Percentiles rank a stretch among this genome's conserved stretches.
Evolutionary conservation across 2,113 vertebrate genomes (phyloP).

Genomic region (Tricholaema leucomelas): DNA sequence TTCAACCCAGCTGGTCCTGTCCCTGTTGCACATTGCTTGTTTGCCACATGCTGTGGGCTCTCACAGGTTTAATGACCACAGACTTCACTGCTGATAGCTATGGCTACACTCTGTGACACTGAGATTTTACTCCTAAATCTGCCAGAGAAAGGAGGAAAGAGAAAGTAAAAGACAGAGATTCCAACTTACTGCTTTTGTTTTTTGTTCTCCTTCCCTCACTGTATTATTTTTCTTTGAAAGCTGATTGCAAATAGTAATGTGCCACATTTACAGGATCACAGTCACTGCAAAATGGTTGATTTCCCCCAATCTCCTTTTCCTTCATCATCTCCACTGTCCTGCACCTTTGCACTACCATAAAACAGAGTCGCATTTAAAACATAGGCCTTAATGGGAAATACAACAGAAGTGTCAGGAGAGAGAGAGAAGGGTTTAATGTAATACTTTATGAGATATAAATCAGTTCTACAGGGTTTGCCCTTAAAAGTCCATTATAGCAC

Average conservation of each 20-base stretch:
- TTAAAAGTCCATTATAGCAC: conserved; percentile 41
- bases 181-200: background rate
- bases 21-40: background rate
- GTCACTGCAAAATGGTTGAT: background rate
- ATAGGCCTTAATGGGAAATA: background rate
- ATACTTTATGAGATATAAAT: conserved; percentile 49
- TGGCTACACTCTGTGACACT: background rate
- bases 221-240: background rate
- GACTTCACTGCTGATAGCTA: background rate
- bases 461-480: conserved; percentile 40
- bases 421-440: background rate
- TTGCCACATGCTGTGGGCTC: background rate
- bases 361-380: conserved; percentile 3
- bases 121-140: background rate
- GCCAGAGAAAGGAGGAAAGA: background rate
- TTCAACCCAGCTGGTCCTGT: background rate
- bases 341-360: background rate
- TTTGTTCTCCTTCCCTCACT: background rate
- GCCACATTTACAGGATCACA: background rate
- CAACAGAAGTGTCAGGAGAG: background rate
- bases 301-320: background rate
- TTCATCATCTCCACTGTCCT: background rate
- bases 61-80: background rate
- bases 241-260: background rate
- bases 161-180: background rate